Base-by-base conservation (phyloP, 2,888 invertebrate genomes). In the Cecidostiba fungosa region DNA sequence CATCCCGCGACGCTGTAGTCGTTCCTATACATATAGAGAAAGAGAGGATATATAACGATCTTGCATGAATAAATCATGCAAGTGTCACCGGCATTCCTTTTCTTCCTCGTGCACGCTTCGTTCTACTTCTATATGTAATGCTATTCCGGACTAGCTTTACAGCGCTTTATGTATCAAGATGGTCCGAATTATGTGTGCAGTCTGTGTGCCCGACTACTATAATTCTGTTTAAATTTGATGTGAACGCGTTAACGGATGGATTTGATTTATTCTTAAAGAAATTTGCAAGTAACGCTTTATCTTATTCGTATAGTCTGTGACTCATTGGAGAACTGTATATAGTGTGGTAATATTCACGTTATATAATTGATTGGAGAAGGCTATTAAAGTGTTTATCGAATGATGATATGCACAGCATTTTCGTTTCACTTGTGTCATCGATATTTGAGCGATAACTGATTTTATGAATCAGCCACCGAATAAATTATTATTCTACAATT, bases 11-110 rank as follows among this genome's bases (percentile, higher is more conserved):
- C 29, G 72, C 76, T 29, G 16, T 50, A 32, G 66, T 26, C 32
- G 59, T 72, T 23, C 43, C 39, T 23, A n/a, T 29, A 29, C 3
- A 23, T 10, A 23, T 10, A 66, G 66, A 23, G 14, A 73, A 32
- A 43, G 32, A 79, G 47, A 72, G 66, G 74, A 59, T 76, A 74
- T 73, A 77, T 77, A 85, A 73, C 73, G 39, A 82, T 80, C 72
- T n/a, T 32, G 72, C 77, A 80, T 86, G 86, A 86, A 86, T 86
- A 86, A 86, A 83, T 86, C 86, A 86, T 83, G 83, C 50, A 80
- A 83, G 72, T 79, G 82, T 82, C 79, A 72, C 39, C 54, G 66
- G 66, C 74, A 16, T 84, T 79, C 36, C 73, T 73, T 81, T 81
- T 76, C 10, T 29, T 14, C 66, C 5, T 3, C 66, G 10, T 16